Evolutionary conservation across 2,888 invertebrate genomes (phyloP), one percentile per base, ranked within the genome.

Genomic region (Pogonocherus hispidulus): DNA sequence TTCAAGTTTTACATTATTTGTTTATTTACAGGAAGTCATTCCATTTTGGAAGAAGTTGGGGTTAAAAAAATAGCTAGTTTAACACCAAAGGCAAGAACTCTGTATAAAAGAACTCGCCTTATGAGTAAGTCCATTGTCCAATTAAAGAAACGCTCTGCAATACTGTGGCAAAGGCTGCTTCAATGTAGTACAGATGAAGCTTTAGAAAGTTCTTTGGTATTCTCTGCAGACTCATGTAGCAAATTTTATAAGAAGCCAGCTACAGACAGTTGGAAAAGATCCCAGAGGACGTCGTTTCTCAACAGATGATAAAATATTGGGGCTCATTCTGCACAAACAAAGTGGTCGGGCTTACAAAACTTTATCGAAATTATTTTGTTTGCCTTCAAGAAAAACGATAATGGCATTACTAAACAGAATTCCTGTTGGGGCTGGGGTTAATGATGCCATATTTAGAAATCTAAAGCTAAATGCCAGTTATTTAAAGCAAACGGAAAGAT

Each of bases 291-390:
- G 44, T 4, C 1, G 44, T 18, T 44, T 18, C 14, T 14, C 44
- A 44, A 44, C 44, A 3, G 44, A 44, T 5, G 44, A 44, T 14
- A 44, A 44, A 44, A 44, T 44, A 18, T 18, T 44, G n/a, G 44
- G 44, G 6, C 18, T 44, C 6, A 44, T 44, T 5, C 16, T 44
- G 3, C 44, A 44, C 3, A 44, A 44, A 8, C 22, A 51, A 51
- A 51, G 27, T 51, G 52, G 52, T 3, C 27, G 52, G 8, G 22
- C 22, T 19, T 51, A 51, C 19, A 51, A 20, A 51, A 51, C 14
- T 2, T 6, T 27, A 20, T 51, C 19, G 11, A 14, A 44, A n/a
- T n/a, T n/a, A n/a, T n/a, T n/a, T n/a, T n/a, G n/a, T n/a, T n/a
- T n/a, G n/a, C n/a, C n/a, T n/a, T n/a, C n/a, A n/a, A n/a, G n/a